Base-by-base conservation (phyloP, 2,113 vertebrate genomes). In the Anoplopoma fimbria region DNA sequence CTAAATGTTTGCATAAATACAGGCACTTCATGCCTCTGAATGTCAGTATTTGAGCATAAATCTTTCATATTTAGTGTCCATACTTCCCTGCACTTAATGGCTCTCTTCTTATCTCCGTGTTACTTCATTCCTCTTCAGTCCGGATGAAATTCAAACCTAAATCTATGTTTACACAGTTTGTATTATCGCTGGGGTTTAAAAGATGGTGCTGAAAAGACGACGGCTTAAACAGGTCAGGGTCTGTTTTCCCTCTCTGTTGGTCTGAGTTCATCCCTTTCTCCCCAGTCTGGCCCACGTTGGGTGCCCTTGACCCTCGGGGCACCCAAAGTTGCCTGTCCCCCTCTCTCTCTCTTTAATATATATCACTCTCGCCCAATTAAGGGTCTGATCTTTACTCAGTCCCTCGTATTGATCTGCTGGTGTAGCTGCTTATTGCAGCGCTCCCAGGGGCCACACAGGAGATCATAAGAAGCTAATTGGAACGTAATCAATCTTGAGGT, bases 361-460 rank as follows among this genome's bases (percentile, higher is more conserved):
- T 55, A 45, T 47, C 68, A 65, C 88, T 87, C 34, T 64, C 33
- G 27, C 58, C 88, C 84, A 93, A 91, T 93, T 94, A 93, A 82
- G 72, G 70, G 69, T 29, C 89, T 91, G 87, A 91, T 93, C 85
- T 89, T 91, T 83, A 79, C 83, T 86, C 83, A 86, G 78, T 74
- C 82, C 49, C 73, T 58, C 2, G 25, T 86, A 91, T 91, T 89
- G 90, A 93, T 92, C 92, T 87, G 60, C 72, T 49, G 57, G 31
- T 79, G 36, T 49, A 36, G 69, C 76, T 63, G 87, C 70, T 87
- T 25, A 64, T 77, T 69, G 77, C 53, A 2, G 2, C 9, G 68
- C 53, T 86, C 81, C 81, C 79, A 25, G 36, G 77, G 79, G 80
- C 73, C 0, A 27, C 29, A 45, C 34, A 19, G 58, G 58, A 84